A percentile compares a stretch with the other conserved stretches of the same genome.
Conservation (phyloP, 2,888 invertebrate genomes). For the Pyrocoelia pectoralis region DNA sequence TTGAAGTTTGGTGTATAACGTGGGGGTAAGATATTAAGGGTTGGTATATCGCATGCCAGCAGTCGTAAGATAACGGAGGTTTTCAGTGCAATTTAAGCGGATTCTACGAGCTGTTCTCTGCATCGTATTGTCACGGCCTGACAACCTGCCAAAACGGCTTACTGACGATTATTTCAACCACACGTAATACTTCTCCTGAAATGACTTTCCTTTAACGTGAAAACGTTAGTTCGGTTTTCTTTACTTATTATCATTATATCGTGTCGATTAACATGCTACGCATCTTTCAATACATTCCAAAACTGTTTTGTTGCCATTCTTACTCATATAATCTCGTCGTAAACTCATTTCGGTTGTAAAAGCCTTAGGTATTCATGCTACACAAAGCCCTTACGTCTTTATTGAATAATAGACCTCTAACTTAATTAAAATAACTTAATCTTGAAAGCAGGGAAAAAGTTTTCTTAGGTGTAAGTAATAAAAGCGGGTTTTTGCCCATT, state of each 20-base stretch:
- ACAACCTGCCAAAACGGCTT: constrained; percentile 35
- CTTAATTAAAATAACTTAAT: too few relatives aligned
- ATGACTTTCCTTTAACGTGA: constrained; percentile 7
- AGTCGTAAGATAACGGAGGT: constrained; percentile 28
- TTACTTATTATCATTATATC: constrained; percentile 7
- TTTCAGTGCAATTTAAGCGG: constrained; percentile 33
- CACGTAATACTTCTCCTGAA: constrained; percentile 15
- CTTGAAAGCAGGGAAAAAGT: too few relatives aligned
- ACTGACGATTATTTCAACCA: constrained; percentile 27
- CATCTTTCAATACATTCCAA: constrained; percentile 13
- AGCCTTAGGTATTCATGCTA: too few relatives aligned
- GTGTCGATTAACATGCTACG: constrained; percentile 14
- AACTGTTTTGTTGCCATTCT: not conserved
- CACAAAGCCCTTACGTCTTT: too few relatives aligned
- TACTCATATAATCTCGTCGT: constrained; percentile 2
- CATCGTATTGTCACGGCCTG: constrained; percentile 28
- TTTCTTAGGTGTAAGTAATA: too few relatives aligned
- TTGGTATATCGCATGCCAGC: constrained; percentile 23
- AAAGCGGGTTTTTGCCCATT: too few relatives aligned
- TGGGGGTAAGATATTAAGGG: constrained; percentile 17
- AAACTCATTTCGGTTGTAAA: not conserved
- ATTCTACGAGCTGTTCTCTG: constrained; percentile 29
- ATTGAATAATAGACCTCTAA: too few relatives aligned
- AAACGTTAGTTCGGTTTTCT: not conserved
- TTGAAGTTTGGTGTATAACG: constrained; percentile 21